Evolutionary conservation across 2,797 vertebrate species (phyloP).

Genomic region (Antennarius maculatus): DNA sequence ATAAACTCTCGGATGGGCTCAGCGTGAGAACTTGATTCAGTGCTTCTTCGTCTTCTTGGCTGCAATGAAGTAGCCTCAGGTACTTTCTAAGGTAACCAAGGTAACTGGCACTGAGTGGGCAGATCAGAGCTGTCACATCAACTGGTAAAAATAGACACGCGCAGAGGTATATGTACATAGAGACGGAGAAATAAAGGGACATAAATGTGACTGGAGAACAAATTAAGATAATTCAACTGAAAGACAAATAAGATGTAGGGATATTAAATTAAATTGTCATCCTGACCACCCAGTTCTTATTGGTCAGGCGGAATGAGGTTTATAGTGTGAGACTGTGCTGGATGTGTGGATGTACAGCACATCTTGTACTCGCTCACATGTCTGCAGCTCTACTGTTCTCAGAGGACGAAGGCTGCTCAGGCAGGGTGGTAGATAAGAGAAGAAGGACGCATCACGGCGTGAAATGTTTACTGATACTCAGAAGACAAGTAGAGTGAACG

Average conservation of each 20-base stretch:
- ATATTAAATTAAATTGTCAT: too few species aligned
- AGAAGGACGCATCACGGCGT: neutral
- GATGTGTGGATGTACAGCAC: neutral
- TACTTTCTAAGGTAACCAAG: conserved; percentile 73
- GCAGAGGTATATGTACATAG: conserved; percentile 23
- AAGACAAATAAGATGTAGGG: neutral
- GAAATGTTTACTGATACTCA: neutral
- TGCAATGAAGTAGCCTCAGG: conserved; percentile 46
- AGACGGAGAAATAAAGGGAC: neutral
- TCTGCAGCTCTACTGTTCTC: conserved; percentile 10
- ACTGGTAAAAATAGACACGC: conserved; percentile 63
- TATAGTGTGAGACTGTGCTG: neutral
- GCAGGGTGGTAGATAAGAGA: conserved; percentile 12
- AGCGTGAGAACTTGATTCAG: conserved; percentile 13
- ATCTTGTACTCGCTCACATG: conserved; percentile 8
- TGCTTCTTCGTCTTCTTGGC: conserved; percentile 35
- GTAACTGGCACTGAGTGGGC: conserved; percentile 66
- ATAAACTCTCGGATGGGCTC: conserved; percentile 17
- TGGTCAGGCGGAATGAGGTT: conserved; percentile 5
- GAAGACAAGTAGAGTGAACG: neutral
- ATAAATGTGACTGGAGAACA: neutral
- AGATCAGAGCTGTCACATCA: conserved; percentile 58
- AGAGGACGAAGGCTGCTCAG: conserved; percentile 9
- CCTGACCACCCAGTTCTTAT: neutral
- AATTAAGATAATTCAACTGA: neutral